phyloP scores from a whole-genome alignment of 2,888 invertebrate genomes.

The Eueremaeus valkanovi region DNA sequence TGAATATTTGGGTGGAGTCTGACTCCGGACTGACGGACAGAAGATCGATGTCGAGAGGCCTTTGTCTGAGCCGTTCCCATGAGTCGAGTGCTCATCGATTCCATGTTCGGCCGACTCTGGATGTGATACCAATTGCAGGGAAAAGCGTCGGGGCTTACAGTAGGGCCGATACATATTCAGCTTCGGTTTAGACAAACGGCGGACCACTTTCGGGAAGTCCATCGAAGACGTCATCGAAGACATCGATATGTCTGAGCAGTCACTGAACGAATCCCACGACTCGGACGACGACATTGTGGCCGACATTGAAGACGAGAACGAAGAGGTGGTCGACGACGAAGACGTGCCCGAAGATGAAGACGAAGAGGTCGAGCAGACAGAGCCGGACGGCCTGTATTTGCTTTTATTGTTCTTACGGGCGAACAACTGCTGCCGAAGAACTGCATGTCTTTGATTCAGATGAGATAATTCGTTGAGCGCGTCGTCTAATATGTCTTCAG shows the following conservation, averaged over 20 bases:
- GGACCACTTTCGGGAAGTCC: background rate
- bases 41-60: background rate
- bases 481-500: constrained; percentile 28
- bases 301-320: constrained; percentile 39
- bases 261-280: constrained; percentile 37
- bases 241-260: constrained; percentile 13
- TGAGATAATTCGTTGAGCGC: constrained; percentile 28
- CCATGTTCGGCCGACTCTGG: constrained; percentile 12
- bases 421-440: constrained; percentile 37
- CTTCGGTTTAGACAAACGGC: constrained; percentile 19
- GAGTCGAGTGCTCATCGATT: background rate
- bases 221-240: constrained; percentile 4
- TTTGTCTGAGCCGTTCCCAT: too few relatives aligned
- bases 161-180: constrained; percentile 29
- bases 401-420: constrained; percentile 23
- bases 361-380: constrained; percentile 25
- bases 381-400: constrained; percentile 25
- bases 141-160: constrained; percentile 21
- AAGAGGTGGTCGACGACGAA: constrained; percentile 14
- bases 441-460: constrained; percentile 37
- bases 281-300: constrained; percentile 40
- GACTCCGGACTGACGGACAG: constrained; percentile 12
- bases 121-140: constrained; percentile 25
- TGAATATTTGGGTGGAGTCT: constrained; percentile 19
- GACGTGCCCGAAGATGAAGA: constrained; percentile 14